These are phyloP conservation scores for Amblyopsis hoosieri DNA, from an alignment of 2,797 vertebrate genomes.

Conservation along the genomic window DNA sequence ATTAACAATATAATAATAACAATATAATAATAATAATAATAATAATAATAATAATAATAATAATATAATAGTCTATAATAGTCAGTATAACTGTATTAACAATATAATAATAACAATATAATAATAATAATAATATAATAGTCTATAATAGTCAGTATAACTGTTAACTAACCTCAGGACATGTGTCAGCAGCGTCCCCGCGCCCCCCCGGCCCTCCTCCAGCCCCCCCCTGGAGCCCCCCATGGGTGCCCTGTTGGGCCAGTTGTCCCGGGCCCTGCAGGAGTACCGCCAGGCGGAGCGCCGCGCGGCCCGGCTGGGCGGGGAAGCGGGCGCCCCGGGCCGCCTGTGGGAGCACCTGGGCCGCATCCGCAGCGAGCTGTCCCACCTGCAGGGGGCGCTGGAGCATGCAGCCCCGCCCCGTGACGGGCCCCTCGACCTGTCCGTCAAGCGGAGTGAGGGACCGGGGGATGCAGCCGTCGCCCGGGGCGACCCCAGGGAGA, in stretches of 20 bases:
- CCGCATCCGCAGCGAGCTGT: conserved; percentile 91
- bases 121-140: too few species aligned
- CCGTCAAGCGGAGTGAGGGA: conserved; percentile 79
- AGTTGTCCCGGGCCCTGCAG: conserved; percentile 88
- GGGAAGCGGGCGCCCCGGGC: conserved; percentile 82
- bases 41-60: too few species aligned
- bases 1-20: too few species aligned
- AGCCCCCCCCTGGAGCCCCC: conserved; percentile 57
- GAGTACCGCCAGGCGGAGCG: conserved; percentile 90
- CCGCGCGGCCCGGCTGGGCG: conserved; percentile 83
- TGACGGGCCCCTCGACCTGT: conserved; percentile 91
- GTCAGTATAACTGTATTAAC: too few species aligned
- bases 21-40: too few species aligned
- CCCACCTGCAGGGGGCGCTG: conserved; percentile 90
- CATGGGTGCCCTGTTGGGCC: conserved; percentile 78
- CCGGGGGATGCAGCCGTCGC: neutral
- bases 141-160: too few species aligned
- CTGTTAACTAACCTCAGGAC: too few species aligned
- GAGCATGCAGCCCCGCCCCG: conserved; percentile 79
- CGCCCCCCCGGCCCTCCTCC: conserved; percentile 42
- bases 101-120: too few species aligned
- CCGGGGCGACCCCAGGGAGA: conserved; percentile 21
- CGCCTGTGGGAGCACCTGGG: conserved; percentile 90
- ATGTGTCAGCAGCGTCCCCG: too few species aligned
- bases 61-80: too few species aligned